Percentiles rank a stretch among this genome's conserved stretches.
phyloP scores from a whole-genome alignment of 2,888 invertebrate species.

The Mythimna loreyi region DNA sequence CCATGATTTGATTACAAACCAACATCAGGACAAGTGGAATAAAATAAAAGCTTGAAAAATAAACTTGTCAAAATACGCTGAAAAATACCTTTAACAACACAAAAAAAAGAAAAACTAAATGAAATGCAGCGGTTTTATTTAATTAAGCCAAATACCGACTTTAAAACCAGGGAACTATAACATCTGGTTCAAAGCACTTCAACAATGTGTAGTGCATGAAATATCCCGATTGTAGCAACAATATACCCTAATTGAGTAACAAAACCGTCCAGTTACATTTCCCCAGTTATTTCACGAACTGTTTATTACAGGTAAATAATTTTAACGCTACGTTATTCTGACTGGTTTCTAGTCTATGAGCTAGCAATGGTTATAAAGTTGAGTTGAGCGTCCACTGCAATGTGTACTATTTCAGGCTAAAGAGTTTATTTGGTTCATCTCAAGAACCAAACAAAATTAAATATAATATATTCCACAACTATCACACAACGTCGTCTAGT shows the following conservation, averaged over 20 bases:
- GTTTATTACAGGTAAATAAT: slow-evolving; percentile 31
- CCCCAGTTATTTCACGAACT: slow-evolving; percentile 14
- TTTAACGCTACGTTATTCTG: slow-evolving; percentile 13
- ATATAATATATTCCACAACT: too few species aligned
- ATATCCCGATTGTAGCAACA: neutral
- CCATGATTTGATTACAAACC: too few species aligned
- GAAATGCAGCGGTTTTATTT: neutral
- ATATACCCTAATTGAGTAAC: slow-evolving; percentile 15
- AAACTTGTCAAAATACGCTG: neutral
- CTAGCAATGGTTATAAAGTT: neutral
- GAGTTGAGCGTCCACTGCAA: slow-evolving; percentile 5
- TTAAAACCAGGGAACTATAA: slow-evolving; percentile 19
- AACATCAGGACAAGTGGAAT: too few species aligned
- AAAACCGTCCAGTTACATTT: slow-evolving; percentile 15
- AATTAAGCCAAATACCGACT: neutral
- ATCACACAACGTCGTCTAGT: too few species aligned
- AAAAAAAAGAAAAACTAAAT: neutral
- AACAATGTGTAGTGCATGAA: neutral
- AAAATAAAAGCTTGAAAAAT: too few species aligned
- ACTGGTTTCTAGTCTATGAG: slow-evolving; percentile 22
- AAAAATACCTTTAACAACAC: neutral
- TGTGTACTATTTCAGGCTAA: too few species aligned
- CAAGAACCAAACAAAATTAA: too few species aligned
- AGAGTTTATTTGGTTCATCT: too few species aligned
- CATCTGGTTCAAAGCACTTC: neutral